These are phyloP conservation scores for Oreochromis mossambicus DNA, from an alignment of 2,797 vertebrate genomes.

Conservation along the genomic window DNA sequence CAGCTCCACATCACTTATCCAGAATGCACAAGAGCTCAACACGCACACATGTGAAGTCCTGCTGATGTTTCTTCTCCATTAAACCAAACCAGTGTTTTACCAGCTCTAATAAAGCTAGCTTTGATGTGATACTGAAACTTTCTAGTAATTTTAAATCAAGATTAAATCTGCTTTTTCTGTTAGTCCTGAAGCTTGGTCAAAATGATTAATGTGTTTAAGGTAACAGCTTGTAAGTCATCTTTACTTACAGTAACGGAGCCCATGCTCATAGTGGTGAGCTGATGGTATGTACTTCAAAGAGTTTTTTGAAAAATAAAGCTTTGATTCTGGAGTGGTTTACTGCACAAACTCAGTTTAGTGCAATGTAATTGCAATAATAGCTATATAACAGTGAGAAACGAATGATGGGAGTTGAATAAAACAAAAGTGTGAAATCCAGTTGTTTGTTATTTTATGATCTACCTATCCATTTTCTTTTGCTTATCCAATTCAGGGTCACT, in stretches of 20 bases:
- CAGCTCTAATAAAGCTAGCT: conserved; percentile 13
- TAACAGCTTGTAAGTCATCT: neutral
- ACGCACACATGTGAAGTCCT: neutral
- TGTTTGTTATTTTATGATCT: neutral
- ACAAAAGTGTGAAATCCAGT: neutral
- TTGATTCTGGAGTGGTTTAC: neutral
- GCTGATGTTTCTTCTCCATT: neutral
- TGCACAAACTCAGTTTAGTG: conserved; percentile 3
- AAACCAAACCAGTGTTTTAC: conserved; percentile 15
- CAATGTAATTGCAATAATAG: conserved; percentile 13
- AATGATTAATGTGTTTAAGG: conserved; percentile 1
- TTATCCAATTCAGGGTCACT: neutral
- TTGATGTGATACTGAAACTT: neutral
- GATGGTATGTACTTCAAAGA: neutral
- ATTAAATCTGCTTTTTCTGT: neutral
- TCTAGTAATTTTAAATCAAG: conserved; percentile 2
- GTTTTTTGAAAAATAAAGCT: neutral
- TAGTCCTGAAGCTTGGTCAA: neutral
- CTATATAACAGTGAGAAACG: conserved; percentile 1
- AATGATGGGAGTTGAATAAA: conserved; percentile 32
- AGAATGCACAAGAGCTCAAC: neutral
- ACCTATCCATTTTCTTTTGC: neutral
- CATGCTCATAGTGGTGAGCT: neutral
- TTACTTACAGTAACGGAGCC: neutral
- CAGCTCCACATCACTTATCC: neutral